Base-by-base conservation (phyloP, 1,140 invertebrate genomes). In the Pseudomyrmex concolor region DNA sequence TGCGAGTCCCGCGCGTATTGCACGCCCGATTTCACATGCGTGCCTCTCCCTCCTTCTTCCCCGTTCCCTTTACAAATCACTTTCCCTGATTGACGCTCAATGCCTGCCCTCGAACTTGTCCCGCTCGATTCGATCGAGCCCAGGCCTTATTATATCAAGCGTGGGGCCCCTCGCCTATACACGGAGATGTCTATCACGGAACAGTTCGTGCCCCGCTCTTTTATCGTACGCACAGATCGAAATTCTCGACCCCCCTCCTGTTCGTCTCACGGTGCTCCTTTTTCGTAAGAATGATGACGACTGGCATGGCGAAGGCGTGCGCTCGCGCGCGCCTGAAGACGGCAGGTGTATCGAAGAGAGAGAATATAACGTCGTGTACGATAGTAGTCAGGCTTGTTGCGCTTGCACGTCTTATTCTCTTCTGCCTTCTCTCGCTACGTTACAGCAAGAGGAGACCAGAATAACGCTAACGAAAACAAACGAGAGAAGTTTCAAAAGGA, bases 61-160 rank as follows among this genome's bases (percentile, higher is more conserved):
- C 51, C 67, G 45, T 83, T 34, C 74, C 66, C 86, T 88, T 89
- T 92, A 89, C 81, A 91, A 92, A 92, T 91, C 91, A 91, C 89
- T 91, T 90, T 89, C 89, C 84, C 91, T 92, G 91, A 92, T 92
- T 91, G 91, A 91, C 91, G 90, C 83, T 91, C 89, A 91, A 91
- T 90, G 71, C 89, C 66, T 57, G 70, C 66, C 66, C 78, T 77
- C 86, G 74, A 80, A 88, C 80, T 76, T 88, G 86, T 88, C 87
- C 80, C 74, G n/a, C 80, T 76, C 85, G 83, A 87, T 87, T 85
- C 76, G 83, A 85, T 89, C 72, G 60, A 9, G 55, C 73, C 72
- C 70, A 67, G 57, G 83, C 73, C 62, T 88, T 85, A 85, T 88
- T 88, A 78, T 87, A 83, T 85, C 77, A 59, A 85, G 68, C 77